Evolutionary conservation across 2,113 vertebrate species (phyloP).

Genomic region (Heteronetta atricapilla): DNA sequence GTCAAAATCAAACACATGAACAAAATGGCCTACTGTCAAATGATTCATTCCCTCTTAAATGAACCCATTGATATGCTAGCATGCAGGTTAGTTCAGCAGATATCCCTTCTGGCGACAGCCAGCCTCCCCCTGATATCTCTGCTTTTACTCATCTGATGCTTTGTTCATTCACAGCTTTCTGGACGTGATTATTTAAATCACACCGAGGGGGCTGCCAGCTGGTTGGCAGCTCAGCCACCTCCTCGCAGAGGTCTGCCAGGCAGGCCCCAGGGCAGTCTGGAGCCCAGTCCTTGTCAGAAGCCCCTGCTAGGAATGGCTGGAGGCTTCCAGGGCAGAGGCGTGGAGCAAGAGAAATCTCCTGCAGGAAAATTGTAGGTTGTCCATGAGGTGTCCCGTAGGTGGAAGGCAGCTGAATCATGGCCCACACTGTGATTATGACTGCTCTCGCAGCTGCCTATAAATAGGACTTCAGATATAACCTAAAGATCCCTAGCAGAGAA

Average conservation of each 20-base stretch:
- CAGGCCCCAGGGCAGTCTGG: neutral
- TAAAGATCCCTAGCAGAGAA: neutral
- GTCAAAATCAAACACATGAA: neutral
- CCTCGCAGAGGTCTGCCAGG: neutral
- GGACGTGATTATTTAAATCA: neutral
- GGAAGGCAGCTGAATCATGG: neutral
- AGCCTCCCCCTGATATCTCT: neutral
- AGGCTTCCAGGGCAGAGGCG: neutral
- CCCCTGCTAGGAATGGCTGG: neutral
- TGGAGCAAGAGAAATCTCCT: neutral
- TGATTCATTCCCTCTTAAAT: neutral
- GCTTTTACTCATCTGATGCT: neutral
- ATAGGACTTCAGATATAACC: neutral
- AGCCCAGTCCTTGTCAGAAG: neutral
- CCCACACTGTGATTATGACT: neutral
- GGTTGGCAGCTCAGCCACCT: neutral
- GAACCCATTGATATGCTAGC: neutral
- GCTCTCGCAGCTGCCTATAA: neutral
- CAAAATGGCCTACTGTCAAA: neutral
- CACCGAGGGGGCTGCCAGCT: neutral
- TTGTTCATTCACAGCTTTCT: slow-evolving; percentile 8
- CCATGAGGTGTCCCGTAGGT: neutral
- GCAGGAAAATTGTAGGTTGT: neutral
- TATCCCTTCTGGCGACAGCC: neutral
- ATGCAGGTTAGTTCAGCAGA: neutral